Evolutionary conservation across 1,140 invertebrate genomes (phyloP).

Genomic region (Arctopsyche grandis): DNA sequence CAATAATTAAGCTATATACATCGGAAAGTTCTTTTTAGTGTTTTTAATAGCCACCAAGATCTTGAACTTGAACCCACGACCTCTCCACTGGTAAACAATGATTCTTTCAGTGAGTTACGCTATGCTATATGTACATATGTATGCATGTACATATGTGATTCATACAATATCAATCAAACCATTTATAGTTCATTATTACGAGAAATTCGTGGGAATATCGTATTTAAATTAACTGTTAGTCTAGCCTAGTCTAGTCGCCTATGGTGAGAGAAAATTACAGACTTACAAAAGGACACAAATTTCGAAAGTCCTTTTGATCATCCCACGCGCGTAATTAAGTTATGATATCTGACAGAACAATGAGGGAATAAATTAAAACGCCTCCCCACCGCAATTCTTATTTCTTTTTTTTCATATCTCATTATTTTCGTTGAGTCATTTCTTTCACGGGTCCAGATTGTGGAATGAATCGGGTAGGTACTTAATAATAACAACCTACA

Average conservation of each 20-base stretch:
- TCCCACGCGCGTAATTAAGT: conserved; percentile 35
- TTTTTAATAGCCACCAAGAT: no score
- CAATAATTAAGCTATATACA: no score
- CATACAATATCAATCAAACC: not conserved
- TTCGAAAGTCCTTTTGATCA: conserved; percentile 7
- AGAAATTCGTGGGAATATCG: not conserved
- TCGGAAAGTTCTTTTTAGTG: no score
- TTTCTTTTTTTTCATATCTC: not conserved
- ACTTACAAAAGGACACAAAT: not conserved
- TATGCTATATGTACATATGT: no score
- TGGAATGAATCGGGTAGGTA: not conserved
- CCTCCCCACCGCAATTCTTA: not conserved
- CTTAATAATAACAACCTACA: no score
- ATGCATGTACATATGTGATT: no score
- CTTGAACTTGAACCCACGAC: no score
- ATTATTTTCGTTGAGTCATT: conserved; percentile 2
- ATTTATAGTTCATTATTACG: not conserved
- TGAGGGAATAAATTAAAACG: conserved; percentile 32
- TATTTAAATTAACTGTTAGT: not conserved
- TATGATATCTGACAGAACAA: conserved; percentile 30
- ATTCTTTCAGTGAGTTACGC: no score
- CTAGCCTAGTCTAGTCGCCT: not conserved
- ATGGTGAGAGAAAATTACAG: not conserved
- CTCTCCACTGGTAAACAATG: no score
- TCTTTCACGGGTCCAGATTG: not conserved